These are phyloP conservation scores for Cydia amplana DNA, from an alignment of 1,140 invertebrate species.

Conservation along the genomic window DNA sequence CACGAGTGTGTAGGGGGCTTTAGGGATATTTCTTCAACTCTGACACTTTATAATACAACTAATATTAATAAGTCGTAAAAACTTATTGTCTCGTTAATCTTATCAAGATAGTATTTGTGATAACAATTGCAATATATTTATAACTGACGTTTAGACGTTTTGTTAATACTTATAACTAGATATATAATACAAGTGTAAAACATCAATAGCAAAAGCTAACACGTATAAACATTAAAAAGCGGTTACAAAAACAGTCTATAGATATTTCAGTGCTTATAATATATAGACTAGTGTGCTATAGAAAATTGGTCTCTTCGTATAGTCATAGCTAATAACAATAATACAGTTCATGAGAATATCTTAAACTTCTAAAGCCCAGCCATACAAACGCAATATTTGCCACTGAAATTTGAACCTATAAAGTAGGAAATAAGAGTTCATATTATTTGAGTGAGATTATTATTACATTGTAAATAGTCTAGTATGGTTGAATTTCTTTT, in stretches of 20 bases:
- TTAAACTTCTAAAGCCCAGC: too few species aligned
- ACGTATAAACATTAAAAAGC: slow-evolving; percentile 12
- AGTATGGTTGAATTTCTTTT: too few species aligned
- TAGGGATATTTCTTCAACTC: too few species aligned
- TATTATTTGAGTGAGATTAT: too few species aligned
- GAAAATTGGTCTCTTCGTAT: neutral
- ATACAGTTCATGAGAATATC: neutral
- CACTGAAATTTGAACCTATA: too few species aligned
- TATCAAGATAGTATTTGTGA: too few species aligned
- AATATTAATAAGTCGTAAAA: too few species aligned
- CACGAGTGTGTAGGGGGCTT: too few species aligned
- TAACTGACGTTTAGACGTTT: neutral
- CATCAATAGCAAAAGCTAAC: slow-evolving; percentile 11
- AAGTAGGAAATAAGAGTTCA: too few species aligned
- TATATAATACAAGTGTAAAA: slow-evolving; percentile 7
- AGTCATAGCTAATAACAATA: slow-evolving; percentile 14
- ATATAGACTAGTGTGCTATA: slow-evolving; percentile 8
- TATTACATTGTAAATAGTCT: too few species aligned
- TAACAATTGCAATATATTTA: neutral
- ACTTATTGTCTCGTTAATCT: too few species aligned
- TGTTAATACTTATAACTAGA: slow-evolving; percentile 9
- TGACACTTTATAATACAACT: too few species aligned
- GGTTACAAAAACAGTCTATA: slow-evolving; percentile 30
- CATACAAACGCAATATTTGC: neutral
- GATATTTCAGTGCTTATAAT: slow-evolving; percentile 21